Evolutionary conservation across 1,140 invertebrate genomes (phyloP).

Genomic region (Hypothenemus hampei): DNA sequence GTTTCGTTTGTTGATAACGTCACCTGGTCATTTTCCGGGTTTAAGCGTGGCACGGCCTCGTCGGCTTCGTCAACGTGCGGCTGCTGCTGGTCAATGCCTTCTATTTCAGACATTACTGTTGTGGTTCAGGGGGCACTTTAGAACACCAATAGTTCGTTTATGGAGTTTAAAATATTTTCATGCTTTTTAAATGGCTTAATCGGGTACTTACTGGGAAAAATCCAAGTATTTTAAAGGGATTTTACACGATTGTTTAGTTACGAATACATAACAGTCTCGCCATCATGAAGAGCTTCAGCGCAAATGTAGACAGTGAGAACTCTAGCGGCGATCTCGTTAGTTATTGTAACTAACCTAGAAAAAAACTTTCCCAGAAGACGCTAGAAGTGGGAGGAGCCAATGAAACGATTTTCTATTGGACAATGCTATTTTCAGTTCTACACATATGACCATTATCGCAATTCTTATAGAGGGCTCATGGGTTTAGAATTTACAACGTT

Average conservation of each 20-base stretch:
- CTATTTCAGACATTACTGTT: conserved; percentile 11
- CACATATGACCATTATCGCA: too few relatives aligned
- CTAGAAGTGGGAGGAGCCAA: conserved; percentile 16
- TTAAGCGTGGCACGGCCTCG: not conserved
- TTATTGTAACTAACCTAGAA: conserved; percentile 11
- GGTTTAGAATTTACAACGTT: too few relatives aligned
- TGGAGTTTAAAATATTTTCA: not conserved
- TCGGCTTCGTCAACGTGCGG: conserved; percentile 6
- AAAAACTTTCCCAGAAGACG: not conserved
- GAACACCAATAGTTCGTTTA: not conserved
- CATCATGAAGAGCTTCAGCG: not conserved
- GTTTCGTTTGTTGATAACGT: not conserved
- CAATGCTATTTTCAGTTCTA: too few relatives aligned
- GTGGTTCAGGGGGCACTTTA: not conserved
- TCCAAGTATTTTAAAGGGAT: not conserved
- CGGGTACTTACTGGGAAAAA: not conserved
- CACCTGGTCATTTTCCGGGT: not conserved
- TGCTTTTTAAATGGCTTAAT: not conserved
- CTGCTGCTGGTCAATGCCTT: conserved; percentile 23
- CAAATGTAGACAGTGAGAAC: conserved; percentile 15
- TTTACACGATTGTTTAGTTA: not conserved
- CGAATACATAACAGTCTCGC: not conserved
- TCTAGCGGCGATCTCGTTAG: conserved; percentile 15
- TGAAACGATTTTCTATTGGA: not conserved
- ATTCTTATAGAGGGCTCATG: too few relatives aligned